These are phyloP conservation scores for Periophthalmodon schlosseri DNA, from an alignment of 2,113 vertebrate genomes.

Conservation along the genomic window DNA sequence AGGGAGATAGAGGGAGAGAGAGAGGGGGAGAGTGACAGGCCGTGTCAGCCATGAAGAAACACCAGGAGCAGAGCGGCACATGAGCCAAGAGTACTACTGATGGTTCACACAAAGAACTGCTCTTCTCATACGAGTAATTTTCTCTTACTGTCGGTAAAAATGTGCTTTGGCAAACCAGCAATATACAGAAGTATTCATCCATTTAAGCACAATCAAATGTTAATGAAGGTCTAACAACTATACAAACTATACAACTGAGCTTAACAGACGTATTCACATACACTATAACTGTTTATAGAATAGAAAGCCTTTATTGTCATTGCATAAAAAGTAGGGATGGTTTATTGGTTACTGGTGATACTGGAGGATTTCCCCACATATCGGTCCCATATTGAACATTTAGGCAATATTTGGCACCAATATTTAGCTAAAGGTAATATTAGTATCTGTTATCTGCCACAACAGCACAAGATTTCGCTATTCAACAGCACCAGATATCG, in stretches of 20 bases:
- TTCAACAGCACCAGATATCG: too few relatives aligned
- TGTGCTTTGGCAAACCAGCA: not conserved
- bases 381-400: too few relatives aligned
- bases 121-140: conserved; percentile 18
- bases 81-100: conserved; percentile 24
- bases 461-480: too few relatives aligned
- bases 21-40: conserved; percentile 33
- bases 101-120: conserved; percentile 46
- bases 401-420: too few relatives aligned
- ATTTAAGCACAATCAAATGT: not conserved
- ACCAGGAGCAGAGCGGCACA: conserved; percentile 32
- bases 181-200: not conserved
- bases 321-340: too few relatives aligned
- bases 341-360: too few relatives aligned
- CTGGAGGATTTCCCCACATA: too few relatives aligned
- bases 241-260: not conserved
- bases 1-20: conserved; percentile 13
- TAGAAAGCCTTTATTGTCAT: too few relatives aligned
- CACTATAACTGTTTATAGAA: too few relatives aligned
- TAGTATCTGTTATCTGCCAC: too few relatives aligned
- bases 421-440: too few relatives aligned
- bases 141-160: not conserved
- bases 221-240: not conserved
- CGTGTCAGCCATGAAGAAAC: conserved; percentile 47
- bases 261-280: not conserved